Evolutionary conservation across 2,113 vertebrate genomes (phyloP), one percentile per base, ranked within the genome.

Genomic region (Sigmodon hispidus): DNA sequence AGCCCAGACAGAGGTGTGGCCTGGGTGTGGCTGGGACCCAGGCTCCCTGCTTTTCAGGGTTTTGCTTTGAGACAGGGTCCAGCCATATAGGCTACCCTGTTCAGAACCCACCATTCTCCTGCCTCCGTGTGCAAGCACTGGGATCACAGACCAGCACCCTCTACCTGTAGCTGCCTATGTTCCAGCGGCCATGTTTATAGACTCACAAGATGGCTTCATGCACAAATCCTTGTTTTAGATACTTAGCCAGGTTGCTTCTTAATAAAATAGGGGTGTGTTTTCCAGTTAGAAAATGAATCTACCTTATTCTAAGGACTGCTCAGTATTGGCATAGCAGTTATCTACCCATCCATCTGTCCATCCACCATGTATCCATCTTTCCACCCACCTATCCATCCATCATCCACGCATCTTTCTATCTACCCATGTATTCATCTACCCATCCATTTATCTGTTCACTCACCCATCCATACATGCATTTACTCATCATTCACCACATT

Each of bases 11-110:
- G 7, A 36, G 17, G 3, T 9, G 7, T 0, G 3, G 29, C n/a
- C 0, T 15, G 4, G 1, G 16, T 3, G 34, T 22, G 1, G 21
- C 57, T 36, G 0, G 7, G 52, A 40, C 40, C 1, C 45, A 45
- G 48, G 21, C 16, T 29, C 76, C 22, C 87, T 40, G 31, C 1
- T 75, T 45, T 73, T 45, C 55, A n/a, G 55, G n/a, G 10, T 55
- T n/a, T 72, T 17, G 17, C 50, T 34, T 75, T 48, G 87, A 61
- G 43, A 24, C 57, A 34, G 40, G 57, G 22, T 34, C n/a, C 52
- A 55, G 50, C 48, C 29, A 19, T 31, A 3, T n/a, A 63, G 17
- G n/a, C 0, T 43, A 59, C 10, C 9, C 55, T 61, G 55, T 40
- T 52, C 87, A 7, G 45, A 55, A 87, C 86, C 52, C 86, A 19